A percentile compares a stretch with the other conserved stretches of the same genome.
These are phyloP conservation scores for Epinephelus awoara DNA, from an alignment of 2,797 vertebrate genomes.

Conservation along the genomic window DNA sequence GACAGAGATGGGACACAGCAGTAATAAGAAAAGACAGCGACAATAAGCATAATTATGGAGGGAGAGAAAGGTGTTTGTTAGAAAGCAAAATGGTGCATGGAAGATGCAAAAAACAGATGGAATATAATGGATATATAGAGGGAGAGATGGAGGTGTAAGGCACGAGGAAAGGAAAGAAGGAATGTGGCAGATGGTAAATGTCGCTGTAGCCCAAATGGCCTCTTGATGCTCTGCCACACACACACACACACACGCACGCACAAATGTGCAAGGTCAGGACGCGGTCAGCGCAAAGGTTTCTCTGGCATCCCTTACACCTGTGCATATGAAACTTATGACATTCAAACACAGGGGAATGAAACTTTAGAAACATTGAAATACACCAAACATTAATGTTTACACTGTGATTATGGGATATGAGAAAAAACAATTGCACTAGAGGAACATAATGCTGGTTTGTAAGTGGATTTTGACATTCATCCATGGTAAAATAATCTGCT, in stretches of 20 bases:
- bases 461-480: background rate
- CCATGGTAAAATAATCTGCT: background rate
- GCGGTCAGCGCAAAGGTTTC: constrained; percentile 20
- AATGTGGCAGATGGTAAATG: constrained; percentile 51
- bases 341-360: background rate
- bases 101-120: constrained; percentile 11
- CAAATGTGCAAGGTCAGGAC: constrained; percentile 21
- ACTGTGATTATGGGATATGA: background rate
- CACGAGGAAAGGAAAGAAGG: background rate
- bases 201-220: constrained; percentile 22
- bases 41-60: background rate
- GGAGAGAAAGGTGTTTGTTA: background rate
- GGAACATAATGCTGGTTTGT: background rate
- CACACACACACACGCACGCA: constrained; percentile 27
- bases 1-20: background rate
- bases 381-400: background rate
- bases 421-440: background rate
- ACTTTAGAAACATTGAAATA: background rate
- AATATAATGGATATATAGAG: background rate
- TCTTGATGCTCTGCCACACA: constrained; percentile 29
- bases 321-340: background rate
- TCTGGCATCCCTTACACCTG: background rate
- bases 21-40: background rate
- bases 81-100: constrained; percentile 3
- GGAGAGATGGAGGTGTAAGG: constrained; percentile 8